These are phyloP conservation scores for Epinotia ramella DNA, from an alignment of 2,888 invertebrate genomes.

Conservation along the genomic window DNA sequence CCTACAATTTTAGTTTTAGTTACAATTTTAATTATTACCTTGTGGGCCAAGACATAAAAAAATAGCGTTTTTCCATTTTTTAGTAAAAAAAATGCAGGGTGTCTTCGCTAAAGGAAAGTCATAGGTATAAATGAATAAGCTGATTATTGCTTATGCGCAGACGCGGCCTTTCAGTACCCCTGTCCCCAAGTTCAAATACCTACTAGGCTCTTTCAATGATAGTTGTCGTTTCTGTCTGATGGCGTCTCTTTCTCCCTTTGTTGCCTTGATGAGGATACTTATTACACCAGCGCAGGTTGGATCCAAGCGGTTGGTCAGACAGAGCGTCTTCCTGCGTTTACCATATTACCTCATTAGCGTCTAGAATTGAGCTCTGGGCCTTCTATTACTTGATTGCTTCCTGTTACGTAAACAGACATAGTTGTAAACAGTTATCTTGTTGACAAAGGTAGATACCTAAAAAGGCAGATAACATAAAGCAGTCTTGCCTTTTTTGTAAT, in stretches of 20 bases:
- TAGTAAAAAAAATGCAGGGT: too few relatives aligned
- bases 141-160: too few relatives aligned
- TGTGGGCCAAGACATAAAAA: too few relatives aligned
- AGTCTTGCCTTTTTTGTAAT: constrained; percentile 1
- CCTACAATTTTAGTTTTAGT: too few relatives aligned
- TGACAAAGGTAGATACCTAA: neutral
- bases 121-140: too few relatives aligned
- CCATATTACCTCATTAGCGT: constrained; percentile 58
- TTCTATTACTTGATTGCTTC: constrained; percentile 58
- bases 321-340: constrained; percentile 64
- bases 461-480: neutral
- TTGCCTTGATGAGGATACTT: neutral
- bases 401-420: constrained; percentile 45
- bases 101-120: too few relatives aligned
- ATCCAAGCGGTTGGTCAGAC: neutral
- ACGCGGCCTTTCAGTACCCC: too few relatives aligned
- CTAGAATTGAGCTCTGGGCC: constrained; percentile 34
- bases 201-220: neutral
- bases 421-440: neutral
- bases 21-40: too few relatives aligned
- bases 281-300: neutral
- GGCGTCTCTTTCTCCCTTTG: neutral
- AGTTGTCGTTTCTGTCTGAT: neutral
- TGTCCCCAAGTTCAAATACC: neutral
- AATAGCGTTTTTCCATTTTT: too few relatives aligned